These are phyloP conservation scores for Eriosoma lanigerum DNA, from an alignment of 1,140 invertebrate genomes.

Conservation along the genomic window DNA sequence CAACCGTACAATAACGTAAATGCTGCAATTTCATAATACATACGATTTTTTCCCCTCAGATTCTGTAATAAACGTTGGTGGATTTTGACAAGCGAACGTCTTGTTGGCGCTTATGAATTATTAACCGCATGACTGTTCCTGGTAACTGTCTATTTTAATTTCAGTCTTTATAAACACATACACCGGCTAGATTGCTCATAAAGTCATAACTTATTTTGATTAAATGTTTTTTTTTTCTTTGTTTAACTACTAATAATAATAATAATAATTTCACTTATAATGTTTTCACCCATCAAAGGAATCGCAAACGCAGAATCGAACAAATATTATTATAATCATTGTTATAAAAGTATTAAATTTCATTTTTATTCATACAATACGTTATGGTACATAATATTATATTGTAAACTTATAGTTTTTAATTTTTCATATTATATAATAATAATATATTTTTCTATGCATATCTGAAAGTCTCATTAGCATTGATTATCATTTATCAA, in stretches of 20 bases:
- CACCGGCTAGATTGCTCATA: conserved; percentile 29
- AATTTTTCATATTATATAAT: too few relatives aligned
- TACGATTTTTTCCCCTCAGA: background rate
- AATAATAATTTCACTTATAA: too few relatives aligned
- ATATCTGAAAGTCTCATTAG: background rate
- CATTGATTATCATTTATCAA: conserved; percentile 24
- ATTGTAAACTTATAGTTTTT: too few relatives aligned
- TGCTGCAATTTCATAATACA: too few relatives aligned
- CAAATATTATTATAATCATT: too few relatives aligned
- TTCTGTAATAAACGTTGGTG: background rate
- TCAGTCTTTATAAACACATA: conserved; percentile 8
- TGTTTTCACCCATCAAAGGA: too few relatives aligned
- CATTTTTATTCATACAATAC: too few relatives aligned
- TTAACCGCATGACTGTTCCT: conserved; percentile 21
- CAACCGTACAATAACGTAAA: too few relatives aligned
- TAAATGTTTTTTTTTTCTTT: conserved; percentile 30
- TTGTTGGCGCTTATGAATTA: conserved; percentile 43
- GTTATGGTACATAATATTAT: too few relatives aligned
- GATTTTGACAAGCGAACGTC: conserved; percentile 33
- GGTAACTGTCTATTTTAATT: conserved; percentile 43
- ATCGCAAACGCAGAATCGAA: too few relatives aligned
- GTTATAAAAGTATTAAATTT: too few relatives aligned
- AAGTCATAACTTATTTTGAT: conserved; percentile 47
- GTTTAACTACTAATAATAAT: background rate
- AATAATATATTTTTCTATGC: too few relatives aligned